These are phyloP conservation scores for Drosophila neocordata DNA, from an alignment of 1,140 invertebrate species.

Conservation along the genomic window DNA sequence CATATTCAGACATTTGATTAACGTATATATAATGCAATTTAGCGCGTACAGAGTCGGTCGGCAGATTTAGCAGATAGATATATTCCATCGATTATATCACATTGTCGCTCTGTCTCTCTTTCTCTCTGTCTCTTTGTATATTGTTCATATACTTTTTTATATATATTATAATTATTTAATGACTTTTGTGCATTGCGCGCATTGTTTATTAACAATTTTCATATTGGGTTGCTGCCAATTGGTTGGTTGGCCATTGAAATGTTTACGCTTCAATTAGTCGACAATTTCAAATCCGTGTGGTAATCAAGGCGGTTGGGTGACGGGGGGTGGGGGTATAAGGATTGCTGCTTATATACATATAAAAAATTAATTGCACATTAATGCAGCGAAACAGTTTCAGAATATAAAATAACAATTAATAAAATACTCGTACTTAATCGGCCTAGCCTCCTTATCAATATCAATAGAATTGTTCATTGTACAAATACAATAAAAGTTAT, in stretches of 20 bases:
- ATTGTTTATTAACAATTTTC: conserved; percentile 63
- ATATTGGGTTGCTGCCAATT: conserved; percentile 14
- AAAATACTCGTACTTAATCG: conserved; percentile 46
- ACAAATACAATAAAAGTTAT: conserved; percentile 60
- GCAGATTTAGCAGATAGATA: conserved; percentile 4
- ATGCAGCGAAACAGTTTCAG: conserved; percentile 46
- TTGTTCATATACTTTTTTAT: not conserved
- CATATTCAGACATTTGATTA: conserved; percentile 63
- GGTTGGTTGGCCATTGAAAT: conserved; percentile 60
- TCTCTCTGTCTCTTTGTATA: not conserved
- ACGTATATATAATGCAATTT: conserved; percentile 69
- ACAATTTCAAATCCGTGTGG: conserved; percentile 25
- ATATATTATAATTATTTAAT: conserved; percentile 66
- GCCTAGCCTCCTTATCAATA: conserved; percentile 27
- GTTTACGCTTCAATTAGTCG: conserved; percentile 72
- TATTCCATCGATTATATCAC: not conserved
- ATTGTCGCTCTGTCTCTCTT: not conserved
- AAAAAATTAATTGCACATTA: conserved; percentile 76
- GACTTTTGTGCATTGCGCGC: conserved; percentile 34
- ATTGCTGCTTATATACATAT: conserved; percentile 31
- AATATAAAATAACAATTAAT: conserved; percentile 54
- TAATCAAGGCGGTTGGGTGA: not conserved
- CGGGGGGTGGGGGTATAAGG: not conserved
- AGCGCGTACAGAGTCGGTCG: conserved; percentile 19
- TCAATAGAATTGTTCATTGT: conserved; percentile 46